These are phyloP conservation scores for Oeneis ivallda DNA, from an alignment of 2,888 invertebrate species.

Conservation along the genomic window DNA sequence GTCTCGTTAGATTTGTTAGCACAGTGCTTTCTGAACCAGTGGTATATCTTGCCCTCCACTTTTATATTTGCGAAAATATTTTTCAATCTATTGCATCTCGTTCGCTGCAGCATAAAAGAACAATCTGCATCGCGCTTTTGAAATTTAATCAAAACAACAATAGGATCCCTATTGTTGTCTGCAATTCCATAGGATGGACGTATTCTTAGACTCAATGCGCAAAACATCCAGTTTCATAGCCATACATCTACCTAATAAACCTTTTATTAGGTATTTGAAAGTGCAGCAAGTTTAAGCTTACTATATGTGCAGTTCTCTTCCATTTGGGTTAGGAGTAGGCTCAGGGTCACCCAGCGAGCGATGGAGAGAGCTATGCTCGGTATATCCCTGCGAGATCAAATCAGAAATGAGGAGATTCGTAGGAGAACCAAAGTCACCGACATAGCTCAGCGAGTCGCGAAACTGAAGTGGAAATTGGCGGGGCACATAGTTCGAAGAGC, in stretches of 20 bases:
- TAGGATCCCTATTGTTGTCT: conserved; percentile 62
- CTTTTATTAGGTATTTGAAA: too few relatives aligned
- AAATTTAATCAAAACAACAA: conserved; percentile 78
- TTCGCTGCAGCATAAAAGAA: conserved; percentile 54
- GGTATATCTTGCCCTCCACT: conserved; percentile 22
- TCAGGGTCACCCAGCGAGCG: too few relatives aligned
- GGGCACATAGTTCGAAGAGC: too few relatives aligned
- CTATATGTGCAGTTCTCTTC: too few relatives aligned
- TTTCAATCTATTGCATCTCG: conserved; percentile 39
- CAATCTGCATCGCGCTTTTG: conserved; percentile 64
- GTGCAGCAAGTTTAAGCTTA: too few relatives aligned
- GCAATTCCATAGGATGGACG: conserved; percentile 1
- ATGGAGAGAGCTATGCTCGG: too few relatives aligned
- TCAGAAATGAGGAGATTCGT: too few relatives aligned
- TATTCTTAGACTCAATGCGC: background rate
- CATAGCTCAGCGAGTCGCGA: too few relatives aligned
- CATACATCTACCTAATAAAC: background rate
- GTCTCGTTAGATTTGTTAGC: background rate
- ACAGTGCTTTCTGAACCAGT: background rate
- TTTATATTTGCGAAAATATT: conserved; percentile 8
- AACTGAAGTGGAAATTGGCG: too few relatives aligned
- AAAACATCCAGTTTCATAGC: background rate
- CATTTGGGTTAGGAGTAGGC: too few relatives aligned
- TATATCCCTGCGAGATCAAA: too few relatives aligned
- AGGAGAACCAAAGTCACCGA: too few relatives aligned